These are phyloP conservation scores for Colletes latitarsis DNA, from an alignment of 1,140 invertebrate genomes.

Conservation along the genomic window DNA sequence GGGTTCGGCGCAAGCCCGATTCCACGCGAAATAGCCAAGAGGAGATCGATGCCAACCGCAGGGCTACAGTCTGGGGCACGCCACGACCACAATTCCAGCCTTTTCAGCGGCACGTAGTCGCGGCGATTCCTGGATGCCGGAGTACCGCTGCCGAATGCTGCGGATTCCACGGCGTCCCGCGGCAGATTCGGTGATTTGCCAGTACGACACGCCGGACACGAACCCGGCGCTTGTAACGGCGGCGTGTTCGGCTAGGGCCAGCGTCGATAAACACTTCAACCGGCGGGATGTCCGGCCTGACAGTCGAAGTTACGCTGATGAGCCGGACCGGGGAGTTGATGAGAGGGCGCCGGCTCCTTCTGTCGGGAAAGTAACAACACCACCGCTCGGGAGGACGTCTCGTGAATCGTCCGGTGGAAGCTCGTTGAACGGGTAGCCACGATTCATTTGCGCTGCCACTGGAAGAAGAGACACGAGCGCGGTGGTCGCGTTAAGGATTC, in stretches of 20 bases:
- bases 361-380: constrained; percentile 12
- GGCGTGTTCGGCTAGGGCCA: constrained; percentile 46
- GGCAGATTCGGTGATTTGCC: constrained; percentile 65
- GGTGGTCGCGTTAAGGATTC: not conserved
- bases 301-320: constrained; percentile 65
- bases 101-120: constrained; percentile 31
- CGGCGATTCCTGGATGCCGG: constrained; percentile 58
- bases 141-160: constrained; percentile 52
- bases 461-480: not conserved
- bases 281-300: constrained; percentile 53
- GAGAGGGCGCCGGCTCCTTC: constrained; percentile 27
- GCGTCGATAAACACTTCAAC: constrained; percentile 64
- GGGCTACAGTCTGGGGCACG: constrained; percentile 12
- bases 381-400: not conserved
- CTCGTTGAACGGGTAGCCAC: not conserved
- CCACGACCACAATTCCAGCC: constrained; percentile 30
- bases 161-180: constrained; percentile 58
- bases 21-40: constrained; percentile 12
- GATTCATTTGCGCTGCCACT: not conserved
- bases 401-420: constrained; percentile 3
- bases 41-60: constrained; percentile 4
- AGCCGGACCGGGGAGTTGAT: constrained; percentile 32
- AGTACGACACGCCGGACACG: constrained; percentile 61
- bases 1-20: not conserved
- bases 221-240: constrained; percentile 61